These are phyloP conservation scores for Timema cristinae DNA, from an alignment of 2,888 invertebrate species.

Conservation along the genomic window DNA sequence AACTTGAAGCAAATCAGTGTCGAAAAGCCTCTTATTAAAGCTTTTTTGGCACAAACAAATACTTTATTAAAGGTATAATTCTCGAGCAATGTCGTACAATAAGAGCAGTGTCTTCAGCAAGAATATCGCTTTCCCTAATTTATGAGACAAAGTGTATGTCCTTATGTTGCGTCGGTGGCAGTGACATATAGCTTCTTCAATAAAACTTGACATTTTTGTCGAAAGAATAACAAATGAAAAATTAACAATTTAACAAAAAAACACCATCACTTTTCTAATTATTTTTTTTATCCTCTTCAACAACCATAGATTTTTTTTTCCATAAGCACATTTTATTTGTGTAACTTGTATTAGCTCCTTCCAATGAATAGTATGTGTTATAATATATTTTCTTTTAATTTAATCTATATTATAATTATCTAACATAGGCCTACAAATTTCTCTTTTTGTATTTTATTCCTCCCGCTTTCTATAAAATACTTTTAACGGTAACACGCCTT, in stretches of 20 bases:
- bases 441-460: slow-evolving; percentile 16
- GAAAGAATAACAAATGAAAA: slow-evolving; percentile 17
- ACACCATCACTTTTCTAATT: slow-evolving; percentile 18
- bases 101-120: too few species aligned
- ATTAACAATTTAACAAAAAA: slow-evolving; percentile 12
- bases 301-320: slow-evolving; percentile 16
- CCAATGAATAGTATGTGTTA: slow-evolving; percentile 18
- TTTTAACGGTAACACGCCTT: neutral
- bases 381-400: slow-evolving; percentile 19
- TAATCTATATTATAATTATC: slow-evolving; percentile 27
- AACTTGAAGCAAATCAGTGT: too few species aligned
- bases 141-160: neutral
- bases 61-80: too few species aligned
- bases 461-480: slow-evolving; percentile 17
- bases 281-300: slow-evolving; percentile 13
- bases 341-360: slow-evolving; percentile 8
- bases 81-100: too few species aligned
- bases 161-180: slow-evolving; percentile 27
- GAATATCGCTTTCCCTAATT: too few species aligned
- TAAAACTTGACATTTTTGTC: slow-evolving; percentile 17
- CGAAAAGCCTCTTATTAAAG: too few species aligned
- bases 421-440: slow-evolving; percentile 29
- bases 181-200: slow-evolving; percentile 28
- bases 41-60: too few species aligned
- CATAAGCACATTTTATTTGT: neutral